phyloP scores from a whole-genome alignment of 2,888 invertebrate genomes.

The Eudiplozoon nipponicum region DNA sequence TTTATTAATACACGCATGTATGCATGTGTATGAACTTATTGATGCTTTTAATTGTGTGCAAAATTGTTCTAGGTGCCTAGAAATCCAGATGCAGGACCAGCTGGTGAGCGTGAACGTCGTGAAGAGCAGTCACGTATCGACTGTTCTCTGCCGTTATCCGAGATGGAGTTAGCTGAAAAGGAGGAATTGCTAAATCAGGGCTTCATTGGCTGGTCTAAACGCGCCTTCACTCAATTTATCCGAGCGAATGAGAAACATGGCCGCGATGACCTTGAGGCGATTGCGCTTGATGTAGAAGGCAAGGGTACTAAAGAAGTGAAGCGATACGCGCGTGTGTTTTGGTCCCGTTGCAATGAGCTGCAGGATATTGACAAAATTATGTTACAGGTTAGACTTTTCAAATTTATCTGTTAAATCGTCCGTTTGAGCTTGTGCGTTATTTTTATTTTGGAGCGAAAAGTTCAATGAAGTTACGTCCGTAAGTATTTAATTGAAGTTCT shows the following conservation, averaged over 20 bases:
- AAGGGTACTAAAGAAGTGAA: conserved; percentile 66
- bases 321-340: conserved; percentile 84
- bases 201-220: conserved; percentile 81
- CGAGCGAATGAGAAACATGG: conserved; percentile 90
- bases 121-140: conserved; percentile 91
- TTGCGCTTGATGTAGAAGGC: conserved; percentile 66
- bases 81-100: conserved; percentile 59
- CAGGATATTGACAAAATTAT: conserved; percentile 78
- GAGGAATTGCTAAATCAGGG: conserved; percentile 66
- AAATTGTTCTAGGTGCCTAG: too few species aligned
- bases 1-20: too few species aligned
- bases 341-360: conserved; percentile 80
- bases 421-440: too few species aligned
- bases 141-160: conserved; percentile 54
- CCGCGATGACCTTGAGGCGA: conserved; percentile 77
- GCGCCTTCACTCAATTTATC: conserved; percentile 93
- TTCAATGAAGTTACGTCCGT: too few species aligned
- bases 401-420: too few species aligned
- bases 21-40: too few species aligned
- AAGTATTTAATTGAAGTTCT: too few species aligned
- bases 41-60: too few species aligned
- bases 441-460: too few species aligned
- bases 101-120: conserved; percentile 53
- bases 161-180: conserved; percentile 62
- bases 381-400: conserved; percentile 34